Percentiles rank a stretch among this genome's conserved stretches.
Conservation (phyloP, 1,140 invertebrate genomes). For the Schmidtea mediterranea region DNA sequence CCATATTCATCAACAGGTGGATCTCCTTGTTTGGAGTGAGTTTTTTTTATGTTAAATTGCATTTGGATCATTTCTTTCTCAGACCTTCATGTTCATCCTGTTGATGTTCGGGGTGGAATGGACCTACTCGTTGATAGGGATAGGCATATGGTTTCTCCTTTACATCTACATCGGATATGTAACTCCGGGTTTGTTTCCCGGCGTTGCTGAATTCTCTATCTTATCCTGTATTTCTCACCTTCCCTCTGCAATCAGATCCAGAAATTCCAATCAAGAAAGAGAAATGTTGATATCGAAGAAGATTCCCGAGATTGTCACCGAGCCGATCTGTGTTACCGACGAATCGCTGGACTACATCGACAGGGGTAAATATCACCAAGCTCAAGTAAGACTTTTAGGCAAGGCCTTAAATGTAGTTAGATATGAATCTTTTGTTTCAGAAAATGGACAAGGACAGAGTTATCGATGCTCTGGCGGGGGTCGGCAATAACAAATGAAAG, state of each 20-base stretch:
- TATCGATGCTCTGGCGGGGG: too few relatives aligned
- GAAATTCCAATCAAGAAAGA: neutral
- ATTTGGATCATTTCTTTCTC: conserved; percentile 13
- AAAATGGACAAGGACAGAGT: too few relatives aligned
- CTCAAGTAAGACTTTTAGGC: too few relatives aligned
- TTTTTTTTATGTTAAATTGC: conserved; percentile 11
- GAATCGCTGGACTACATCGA: conserved; percentile 75
- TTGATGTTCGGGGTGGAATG: conserved; percentile 77
- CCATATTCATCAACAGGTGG: conserved; percentile 65
- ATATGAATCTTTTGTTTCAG: too few relatives aligned
- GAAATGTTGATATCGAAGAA: neutral
- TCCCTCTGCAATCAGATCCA: neutral
- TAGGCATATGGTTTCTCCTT: conserved; percentile 48
- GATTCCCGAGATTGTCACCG: neutral
- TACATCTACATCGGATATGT: conserved; percentile 74
- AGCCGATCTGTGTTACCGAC: conserved; percentile 56
- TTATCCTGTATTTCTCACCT: neutral
- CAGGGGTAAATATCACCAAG: conserved; percentile 63
- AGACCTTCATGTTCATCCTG: conserved; percentile 53
- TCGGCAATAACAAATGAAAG: too few relatives aligned
- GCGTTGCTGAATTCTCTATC: conserved; percentile 25
- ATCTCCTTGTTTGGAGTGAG: conserved; percentile 59
- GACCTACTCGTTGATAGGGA: conserved; percentile 54
- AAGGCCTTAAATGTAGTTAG: too few relatives aligned
- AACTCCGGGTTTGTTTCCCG: conserved; percentile 71